Base-by-base conservation (phyloP, 2,888 invertebrate species). In the Smittia aterrima region DNA sequence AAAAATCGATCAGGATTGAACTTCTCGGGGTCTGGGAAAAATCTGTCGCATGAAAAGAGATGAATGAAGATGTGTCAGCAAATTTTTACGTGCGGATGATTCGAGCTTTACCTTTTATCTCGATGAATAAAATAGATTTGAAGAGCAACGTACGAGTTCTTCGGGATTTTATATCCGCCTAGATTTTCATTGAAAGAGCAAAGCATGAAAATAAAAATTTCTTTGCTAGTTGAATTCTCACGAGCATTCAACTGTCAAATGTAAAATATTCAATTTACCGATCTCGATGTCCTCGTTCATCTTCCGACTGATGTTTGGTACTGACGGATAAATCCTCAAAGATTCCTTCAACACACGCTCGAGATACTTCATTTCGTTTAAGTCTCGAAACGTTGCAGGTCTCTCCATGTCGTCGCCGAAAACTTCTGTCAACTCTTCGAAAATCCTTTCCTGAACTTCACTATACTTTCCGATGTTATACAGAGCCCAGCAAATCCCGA, bases 321-420 rank as follows among this genome's bases (percentile, higher is more conserved):
- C 82, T 74, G 80, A 80, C 0, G 83, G 82, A 75, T 81, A 82
- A 2, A 83, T 76, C 25, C 82, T 75, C 11, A 83, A 76, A 18
- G 16, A 9, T 62, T 62, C 62, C 76, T 82, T 82, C 41, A 83
- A 80, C 20, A 80, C 80, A 53, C 81, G 76, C 72, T 81, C 81
- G 66, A 82, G 76, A 76, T 80, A 81, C 75, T 81, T 79, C 80
- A 82, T 79, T 75, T 80, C 77, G 11, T 77, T 76, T 4, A 82
- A 66, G 75, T 82, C 81, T 70, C 79, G 76, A 13, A 79, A 76
- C 1, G 80, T 79, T 20, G 80, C 78, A 9, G 77, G 77, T 27
- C 80, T 75, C 16, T 79, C 18, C 11, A 4, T 20, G 11, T 62
- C 62, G 20, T 22, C 62, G 20, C 62, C 62, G 24, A 62, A 62